phyloP scores from a whole-genome alignment of 2,113 vertebrate species.

The Sprattus sprattus region DNA sequence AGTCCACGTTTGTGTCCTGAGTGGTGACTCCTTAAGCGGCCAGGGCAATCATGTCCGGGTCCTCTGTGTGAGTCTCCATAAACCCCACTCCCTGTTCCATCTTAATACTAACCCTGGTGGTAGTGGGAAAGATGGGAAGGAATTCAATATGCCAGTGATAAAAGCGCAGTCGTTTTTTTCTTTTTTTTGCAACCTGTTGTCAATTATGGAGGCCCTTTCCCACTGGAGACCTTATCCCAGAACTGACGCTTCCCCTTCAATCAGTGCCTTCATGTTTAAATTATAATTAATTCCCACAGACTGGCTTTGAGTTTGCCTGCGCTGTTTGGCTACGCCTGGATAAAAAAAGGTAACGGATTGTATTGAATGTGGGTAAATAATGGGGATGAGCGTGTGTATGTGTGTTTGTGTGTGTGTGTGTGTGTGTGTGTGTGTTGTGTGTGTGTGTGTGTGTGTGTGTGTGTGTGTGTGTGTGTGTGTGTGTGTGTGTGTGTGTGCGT shows the following conservation, averaged over 20 bases:
- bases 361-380: slow-evolving; percentile 10
- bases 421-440: neutral
- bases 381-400: neutral
- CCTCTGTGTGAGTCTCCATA: neutral
- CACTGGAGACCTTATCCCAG: neutral
- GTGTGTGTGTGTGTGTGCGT: neutral
- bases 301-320: neutral
- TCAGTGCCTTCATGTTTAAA: slow-evolving; percentile 12
- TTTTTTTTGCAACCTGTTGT: slow-evolving; percentile 45
- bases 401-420: neutral
- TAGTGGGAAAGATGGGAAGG: slow-evolving; percentile 9
- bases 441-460: slow-evolving; percentile 5
- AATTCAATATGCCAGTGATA: slow-evolving; percentile 46
- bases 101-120: neutral
- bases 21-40: neutral
- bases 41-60: neutral
- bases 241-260: neutral
- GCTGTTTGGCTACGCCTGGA: neutral
- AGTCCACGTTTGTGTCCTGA: neutral
- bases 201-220: slow-evolving; percentile 46
- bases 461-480: slow-evolving; percentile 8
- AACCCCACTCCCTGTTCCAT: neutral
- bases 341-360: neutral
- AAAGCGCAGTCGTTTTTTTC: neutral
- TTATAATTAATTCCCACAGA: slow-evolving; percentile 25